Conservation (phyloP, 1,140 invertebrate species). For the Aradophagus sp. region DNA sequence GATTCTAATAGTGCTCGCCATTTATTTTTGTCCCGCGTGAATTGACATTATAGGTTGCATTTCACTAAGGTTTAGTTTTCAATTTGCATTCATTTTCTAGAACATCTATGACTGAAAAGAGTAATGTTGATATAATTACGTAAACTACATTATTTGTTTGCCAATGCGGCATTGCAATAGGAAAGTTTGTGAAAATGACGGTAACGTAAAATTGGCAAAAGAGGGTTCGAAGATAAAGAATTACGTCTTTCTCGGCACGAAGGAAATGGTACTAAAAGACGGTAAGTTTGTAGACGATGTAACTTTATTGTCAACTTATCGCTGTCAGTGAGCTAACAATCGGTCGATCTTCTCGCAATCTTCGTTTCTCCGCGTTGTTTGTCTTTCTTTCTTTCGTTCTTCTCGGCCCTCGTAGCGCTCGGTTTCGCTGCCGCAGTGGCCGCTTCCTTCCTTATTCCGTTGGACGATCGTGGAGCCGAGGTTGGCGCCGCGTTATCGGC, state of each 20-base stretch:
- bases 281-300: conserved; percentile 61
- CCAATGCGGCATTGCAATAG: too few relatives aligned
- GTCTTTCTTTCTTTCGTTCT: conserved; percentile 44
- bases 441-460: conserved; percentile 46
- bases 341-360: conserved; percentile 67
- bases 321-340: conserved; percentile 73
- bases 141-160: too few relatives aligned
- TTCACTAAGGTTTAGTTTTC: too few relatives aligned
- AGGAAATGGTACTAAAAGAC: conserved; percentile 46
- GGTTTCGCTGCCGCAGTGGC: conserved; percentile 10
- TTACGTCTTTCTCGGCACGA: conserved; percentile 59
- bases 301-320: conserved; percentile 73
- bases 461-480: conserved; percentile 41
- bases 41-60: too few relatives aligned
- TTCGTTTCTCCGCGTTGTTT: conserved; percentile 27
- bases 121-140: too few relatives aligned
- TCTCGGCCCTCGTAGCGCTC: conserved; percentile 26
- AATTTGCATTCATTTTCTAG: too few relatives aligned
- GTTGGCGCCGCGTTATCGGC: conserved; percentile 51
- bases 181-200: too few relatives aligned
- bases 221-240: conserved; percentile 48
- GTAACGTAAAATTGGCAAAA: too few relatives aligned
- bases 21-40: too few relatives aligned
- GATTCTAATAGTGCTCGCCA: too few relatives aligned
- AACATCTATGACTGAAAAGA: too few relatives aligned